Base-by-base conservation (phyloP, 2,113 vertebrate species). In the Serilophus lunatus region DNA sequence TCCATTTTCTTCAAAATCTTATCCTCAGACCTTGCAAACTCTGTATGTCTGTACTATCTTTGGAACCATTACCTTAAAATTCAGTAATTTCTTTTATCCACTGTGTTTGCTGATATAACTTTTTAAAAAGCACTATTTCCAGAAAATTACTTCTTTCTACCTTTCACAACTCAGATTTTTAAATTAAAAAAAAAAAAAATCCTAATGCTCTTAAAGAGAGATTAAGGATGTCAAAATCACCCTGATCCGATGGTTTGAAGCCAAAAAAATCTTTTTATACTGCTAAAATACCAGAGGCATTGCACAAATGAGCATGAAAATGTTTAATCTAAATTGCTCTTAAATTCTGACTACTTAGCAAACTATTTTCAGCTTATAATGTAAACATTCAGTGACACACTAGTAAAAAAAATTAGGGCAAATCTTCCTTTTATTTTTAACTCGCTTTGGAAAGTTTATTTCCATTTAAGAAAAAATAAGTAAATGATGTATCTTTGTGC, bases 231-330 rank as follows among this genome's bases (percentile, higher is more conserved):
- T 96, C 92, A 96, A 90, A 97, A 96, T 96, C 86, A 96, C 60
- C 89, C 92, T 76, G 74, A 97, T 96, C 75, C 94, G 94, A 83
- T 70, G 71, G 93, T 93, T 94, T 94, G 80, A 95, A 95, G 88
- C 86, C 82, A 89, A 95, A 92, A 76, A 97, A 96, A 97, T 96
- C 96, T 96, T 96, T 97, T 96, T 82, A 96, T 97, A 95, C 85
- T 91, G 94, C 86, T 95, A 93, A 97, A 97, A 92, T 82, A 92
- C 79, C 93, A 94, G 91, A 87, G 95, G 87, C 91, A 88, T 82
- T 95, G 94, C 94, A 94, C 77, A 97, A 98, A 98, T 93, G 92
- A 97, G 94, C 68, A 92, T 97, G 94, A 96, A 97, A 90, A 92
- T 14, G 57, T 93, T 97, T 96, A 97, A 97, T 94, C 91, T 94